phyloP scores from a whole-genome alignment of 2,888 invertebrate species.

The Ceraclea dissimilis region DNA sequence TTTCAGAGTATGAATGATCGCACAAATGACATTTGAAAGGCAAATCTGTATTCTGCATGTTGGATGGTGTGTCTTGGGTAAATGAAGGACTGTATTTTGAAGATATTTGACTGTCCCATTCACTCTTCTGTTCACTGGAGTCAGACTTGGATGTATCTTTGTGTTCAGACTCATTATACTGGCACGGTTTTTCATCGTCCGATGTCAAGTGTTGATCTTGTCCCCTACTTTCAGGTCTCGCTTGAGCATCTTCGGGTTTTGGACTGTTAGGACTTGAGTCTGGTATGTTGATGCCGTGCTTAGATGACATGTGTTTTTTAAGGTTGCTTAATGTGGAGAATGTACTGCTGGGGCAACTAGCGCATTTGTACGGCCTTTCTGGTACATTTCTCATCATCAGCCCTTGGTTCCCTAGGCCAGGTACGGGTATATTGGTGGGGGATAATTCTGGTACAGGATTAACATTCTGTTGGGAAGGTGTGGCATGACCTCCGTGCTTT shows the following conservation, averaged over 20 bases:
- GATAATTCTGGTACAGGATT: slow-evolving; percentile 29
- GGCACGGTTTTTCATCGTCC: slow-evolving; percentile 30
- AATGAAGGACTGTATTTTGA: slow-evolving; percentile 21
- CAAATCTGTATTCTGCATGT: slow-evolving; percentile 48
- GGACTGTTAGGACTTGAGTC: slow-evolving; percentile 44
- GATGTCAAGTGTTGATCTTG: slow-evolving; percentile 21
- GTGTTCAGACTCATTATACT: slow-evolving; percentile 28
- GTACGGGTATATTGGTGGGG: slow-evolving; percentile 31
- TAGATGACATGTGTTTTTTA: slow-evolving; percentile 67
- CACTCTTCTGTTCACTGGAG: slow-evolving; percentile 3
- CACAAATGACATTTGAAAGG: slow-evolving; percentile 92
- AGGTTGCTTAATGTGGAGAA: slow-evolving; percentile 73
- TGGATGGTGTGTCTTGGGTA: slow-evolving; percentile 15
- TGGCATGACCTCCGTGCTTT: slow-evolving; percentile 58
- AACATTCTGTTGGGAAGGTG: slow-evolving; percentile 22
- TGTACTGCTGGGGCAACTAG: slow-evolving; percentile 73
- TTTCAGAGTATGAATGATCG: slow-evolving; percentile 74
- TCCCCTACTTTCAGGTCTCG: slow-evolving; percentile 28
- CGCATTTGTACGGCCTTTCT: slow-evolving; percentile 72
- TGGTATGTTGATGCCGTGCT: slow-evolving; percentile 49
- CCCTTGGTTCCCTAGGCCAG: slow-evolving; percentile 33
- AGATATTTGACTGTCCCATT: slow-evolving; percentile 23
- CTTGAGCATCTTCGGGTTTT: slow-evolving; percentile 11
- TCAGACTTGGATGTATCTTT: slow-evolving; percentile 7
- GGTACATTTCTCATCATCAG: slow-evolving; percentile 60